Base-by-base conservation (phyloP, 2,113 vertebrate genomes). In the Boleophthalmus pectinirostris region DNA sequence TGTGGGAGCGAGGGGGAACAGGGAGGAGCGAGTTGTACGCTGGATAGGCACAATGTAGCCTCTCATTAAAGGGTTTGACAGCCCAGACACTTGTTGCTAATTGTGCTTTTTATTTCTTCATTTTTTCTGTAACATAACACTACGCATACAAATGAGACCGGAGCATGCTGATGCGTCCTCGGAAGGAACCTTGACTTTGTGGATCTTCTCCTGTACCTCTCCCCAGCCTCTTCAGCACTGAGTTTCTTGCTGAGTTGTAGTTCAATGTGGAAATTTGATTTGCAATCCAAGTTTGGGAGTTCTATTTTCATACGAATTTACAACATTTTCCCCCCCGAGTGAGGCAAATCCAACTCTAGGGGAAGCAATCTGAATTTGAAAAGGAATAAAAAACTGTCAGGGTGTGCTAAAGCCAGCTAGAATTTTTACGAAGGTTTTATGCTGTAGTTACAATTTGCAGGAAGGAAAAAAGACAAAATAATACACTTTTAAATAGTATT, bases 51-150 rank as follows among this genome's bases (percentile, higher is more conserved):
- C 45, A 72, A 82, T 51, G 57, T 68, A 77, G 46, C 33, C 38
- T 57, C 66, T 75, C 65, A 63, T 73, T 66, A 70, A 73, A 51
- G 79, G 73, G 64, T 73, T 69, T 85, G 69, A 73, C 77, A 80
- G 75, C 46, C 71, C 70, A 71, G 63, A 74, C 25, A 60, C 70
- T 69, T 72, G 21, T 47, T 54, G 63, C 58, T 77, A 65, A 74
- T 86, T 73, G 43, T 16, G 20, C 65, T 18, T 38, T 38, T 38
- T 35, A 35, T 43, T 43, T 38, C 1, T 7, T 38, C 6, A 38
- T 38, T 38, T 78, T 77, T 58, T 66, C 69, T 70, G 68, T 69
- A 45, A 54, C 68, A 75, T 57, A 69, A 77, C 29, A 63, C 64
- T 15, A 33, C 56, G 65, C 43, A 38, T 35, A 4, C 20, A 72